Base-by-base conservation (phyloP, 2,888 invertebrate genomes). In the Corythucha ciliata region DNA sequence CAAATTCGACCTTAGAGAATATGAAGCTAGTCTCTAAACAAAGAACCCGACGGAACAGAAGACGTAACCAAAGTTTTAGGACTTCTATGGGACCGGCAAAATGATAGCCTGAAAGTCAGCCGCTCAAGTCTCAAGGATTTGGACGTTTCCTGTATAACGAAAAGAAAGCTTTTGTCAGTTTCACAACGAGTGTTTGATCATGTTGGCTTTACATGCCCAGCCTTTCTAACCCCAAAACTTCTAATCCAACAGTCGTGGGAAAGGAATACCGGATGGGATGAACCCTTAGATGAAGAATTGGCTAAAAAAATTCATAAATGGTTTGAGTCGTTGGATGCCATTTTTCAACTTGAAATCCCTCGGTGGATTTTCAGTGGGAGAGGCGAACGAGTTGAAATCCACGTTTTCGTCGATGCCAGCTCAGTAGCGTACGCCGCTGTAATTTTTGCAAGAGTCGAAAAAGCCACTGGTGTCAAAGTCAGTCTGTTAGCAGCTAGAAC, bases 321-420 rank as follows among this genome's bases (percentile, higher is more conserved):
- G n/a, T n/a, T n/a, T n/a, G n/a, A n/a, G n/a, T n/a, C n/a, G n/a
- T n/a, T n/a, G n/a, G n/a, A n/a, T n/a, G 3, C 14, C 3, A 22
- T 50, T 10, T 18, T 18, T 7, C 18, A 25, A 44, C 21, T 50
- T 8, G 2, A 34, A 25, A 6, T 50, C 8, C 32, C 44, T 25
- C 7, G 44, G 12, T 45, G 34, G 48, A 22, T 39, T 20, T 10
- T 18, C 3, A 10, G 12, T 18, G 8, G 3, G 12, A 21, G 26
- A 3, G 18, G 8, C 12, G 37, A 18, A 7, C 20, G 26, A 6
- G 12, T 18, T n/a, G 21, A 10, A 18, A 33, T 63, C 10, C 64
- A 65, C 37, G 55, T 0, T 65, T 65, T 52, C 52, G 55, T 25
- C n/a, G 63, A 67, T 45, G 63, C 64, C 0, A 61, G 63, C 33